Base-by-base conservation (phyloP, 2,888 invertebrate species). In the Trypoxylon attenuatum region DNA sequence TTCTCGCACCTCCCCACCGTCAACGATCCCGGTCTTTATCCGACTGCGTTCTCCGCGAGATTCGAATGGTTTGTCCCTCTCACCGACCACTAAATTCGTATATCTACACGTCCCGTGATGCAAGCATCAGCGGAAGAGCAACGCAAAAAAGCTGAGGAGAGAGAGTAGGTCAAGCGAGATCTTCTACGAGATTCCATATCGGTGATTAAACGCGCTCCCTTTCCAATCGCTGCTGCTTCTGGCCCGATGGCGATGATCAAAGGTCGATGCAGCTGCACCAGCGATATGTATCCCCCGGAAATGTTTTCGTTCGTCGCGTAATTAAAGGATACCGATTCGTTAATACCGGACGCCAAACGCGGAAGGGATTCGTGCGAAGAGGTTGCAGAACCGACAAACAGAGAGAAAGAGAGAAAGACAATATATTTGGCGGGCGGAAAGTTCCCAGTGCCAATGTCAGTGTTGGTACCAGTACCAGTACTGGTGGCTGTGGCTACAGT, bases 291-390 rank as follows among this genome's bases (percentile, higher is more conserved):
- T n/a, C n/a, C n/a, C n/a, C n/a, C 13, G 19, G 46, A 52, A 50
- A 45, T 66, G 66, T 66, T 66, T 66, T 45, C 45, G 54, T 58
- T 66, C 58, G 51, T 54, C 47, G 50, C 58, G 45, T 66, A 59
- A 67, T 66, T 58, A 46, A 67, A 58, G 29, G n/a, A n/a, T n/a
- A n/a, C 22, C 27, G 25, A 18, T 42, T 38, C 45, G 49, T 57
- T 45, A 53, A 46, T 65, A 42, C 29, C 10, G 41, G 56, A 63
- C 53, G 39, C 50, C 65, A 51, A 45, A 42, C 46, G 65, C 10
- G 42, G 22, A n/a, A 38, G 41, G 43, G n/a, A n/a, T n/a, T n/a
- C n/a, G n/a, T n/a, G n/a, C n/a, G n/a, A n/a, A n/a, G n/a, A n/a
- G n/a, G n/a, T n/a, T n/a, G n/a, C n/a, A n/a, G n/a, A n/a, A n/a